These are phyloP conservation scores for Galaxias olidus DNA, from an alignment of 2,797 vertebrate species.

Conservation along the genomic window DNA sequence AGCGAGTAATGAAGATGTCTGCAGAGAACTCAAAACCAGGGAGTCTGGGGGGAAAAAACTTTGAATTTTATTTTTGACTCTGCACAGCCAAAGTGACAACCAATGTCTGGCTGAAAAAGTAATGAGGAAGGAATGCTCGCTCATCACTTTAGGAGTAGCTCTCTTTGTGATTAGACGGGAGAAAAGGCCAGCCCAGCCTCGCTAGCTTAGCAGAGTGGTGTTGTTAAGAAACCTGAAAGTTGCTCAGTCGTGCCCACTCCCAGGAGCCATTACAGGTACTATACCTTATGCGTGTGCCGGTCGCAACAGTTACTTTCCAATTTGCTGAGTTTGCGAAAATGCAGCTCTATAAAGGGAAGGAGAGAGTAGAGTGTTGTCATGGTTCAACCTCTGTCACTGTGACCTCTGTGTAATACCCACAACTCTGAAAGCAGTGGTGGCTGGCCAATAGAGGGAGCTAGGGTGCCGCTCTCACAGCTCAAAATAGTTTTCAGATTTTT, in stretches of 20 bases:
- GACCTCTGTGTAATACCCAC: conserved; percentile 42
- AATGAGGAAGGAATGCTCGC: conserved; percentile 67
- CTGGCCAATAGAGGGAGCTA: too few relatives aligned
- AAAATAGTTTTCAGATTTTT: too few relatives aligned
- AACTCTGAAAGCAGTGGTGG: too few relatives aligned
- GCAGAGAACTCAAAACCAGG: conserved; percentile 46
- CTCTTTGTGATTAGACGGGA: conserved; percentile 46
- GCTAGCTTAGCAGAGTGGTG: conserved; percentile 18
- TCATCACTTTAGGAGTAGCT: conserved; percentile 54
- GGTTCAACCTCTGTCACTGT: conserved; percentile 41
- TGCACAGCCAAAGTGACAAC: conserved; percentile 71
- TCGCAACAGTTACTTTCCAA: conserved; percentile 38
- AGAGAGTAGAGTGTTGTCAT: conserved; percentile 40
- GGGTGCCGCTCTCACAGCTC: too few relatives aligned
- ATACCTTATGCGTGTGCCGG: conserved; percentile 44
- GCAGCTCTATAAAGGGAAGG: conserved; percentile 45
- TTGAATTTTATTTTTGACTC: conserved; percentile 72
- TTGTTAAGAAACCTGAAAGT: conserved; percentile 45
- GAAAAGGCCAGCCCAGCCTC: conserved; percentile 23
- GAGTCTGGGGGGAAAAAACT: conserved; percentile 49
- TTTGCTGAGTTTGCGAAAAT: conserved; percentile 41
- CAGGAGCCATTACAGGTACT: conserved; percentile 42
- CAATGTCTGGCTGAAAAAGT: conserved; percentile 69
- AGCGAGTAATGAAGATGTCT: conserved; percentile 67
- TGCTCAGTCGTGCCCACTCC: conserved; percentile 42